Evolutionary conservation across 2,113 vertebrate species (phyloP).

Genomic region (Melanocharis versteri): DNA sequence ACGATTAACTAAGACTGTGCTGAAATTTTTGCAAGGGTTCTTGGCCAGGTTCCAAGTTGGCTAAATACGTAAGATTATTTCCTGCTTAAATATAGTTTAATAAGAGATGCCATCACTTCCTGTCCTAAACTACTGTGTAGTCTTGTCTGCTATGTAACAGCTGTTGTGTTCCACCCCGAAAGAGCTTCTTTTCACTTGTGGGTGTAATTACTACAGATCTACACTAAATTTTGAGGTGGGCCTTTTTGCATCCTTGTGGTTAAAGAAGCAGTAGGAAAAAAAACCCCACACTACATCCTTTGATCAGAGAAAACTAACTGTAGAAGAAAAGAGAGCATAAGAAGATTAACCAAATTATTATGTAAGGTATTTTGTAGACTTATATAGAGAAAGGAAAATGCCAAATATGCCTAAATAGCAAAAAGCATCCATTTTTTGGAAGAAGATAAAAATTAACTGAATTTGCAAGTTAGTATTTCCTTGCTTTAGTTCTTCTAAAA

Average conservation of each 20-base stretch:
- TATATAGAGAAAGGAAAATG: neutral
- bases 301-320: neutral
- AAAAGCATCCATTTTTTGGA: neutral
- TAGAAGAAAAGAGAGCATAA: neutral
- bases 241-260: neutral
- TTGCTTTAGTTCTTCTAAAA: neutral
- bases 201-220: neutral
- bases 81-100: constrained; percentile 11
- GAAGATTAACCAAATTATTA: neutral
- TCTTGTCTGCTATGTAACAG: neutral
- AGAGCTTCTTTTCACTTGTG: neutral
- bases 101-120: constrained; percentile 46
- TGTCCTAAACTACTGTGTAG: neutral
- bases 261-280: neutral
- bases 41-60: neutral
- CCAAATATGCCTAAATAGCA: neutral
- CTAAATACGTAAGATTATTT: constrained; percentile 33
- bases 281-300: neutral
- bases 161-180: neutral
- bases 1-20: neutral
- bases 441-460: neutral
- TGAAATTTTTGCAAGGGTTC: constrained; percentile 17
- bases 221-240: neutral
- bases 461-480: neutral
- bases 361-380: neutral